phyloP scores from a whole-genome alignment of 2,113 vertebrate genomes.

The Raja brachyura region DNA sequence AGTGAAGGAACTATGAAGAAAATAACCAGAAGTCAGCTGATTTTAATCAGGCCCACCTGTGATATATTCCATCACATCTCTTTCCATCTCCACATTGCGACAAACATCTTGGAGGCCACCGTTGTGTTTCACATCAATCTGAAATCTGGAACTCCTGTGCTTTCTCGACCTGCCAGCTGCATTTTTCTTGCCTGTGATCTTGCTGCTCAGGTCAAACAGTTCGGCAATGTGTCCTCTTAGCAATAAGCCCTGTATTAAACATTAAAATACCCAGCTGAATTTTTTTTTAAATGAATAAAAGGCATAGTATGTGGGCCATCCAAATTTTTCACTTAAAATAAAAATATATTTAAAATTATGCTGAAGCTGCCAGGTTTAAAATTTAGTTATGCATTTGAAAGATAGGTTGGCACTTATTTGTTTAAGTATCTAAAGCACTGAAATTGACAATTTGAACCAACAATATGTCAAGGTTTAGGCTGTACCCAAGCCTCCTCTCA shows the following conservation, averaged over 20 bases:
- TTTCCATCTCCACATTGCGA: not conserved
- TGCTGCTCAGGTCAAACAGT: not conserved
- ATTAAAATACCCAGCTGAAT: not conserved
- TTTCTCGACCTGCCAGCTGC: not conserved
- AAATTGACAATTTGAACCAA: not conserved
- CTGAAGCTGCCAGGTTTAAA: not conserved
- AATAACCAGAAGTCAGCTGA: not conserved
- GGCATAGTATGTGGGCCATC: not conserved
- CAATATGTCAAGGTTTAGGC: not conserved
- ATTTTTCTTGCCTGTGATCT: constrained; percentile 1
- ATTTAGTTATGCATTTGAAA: not conserved
- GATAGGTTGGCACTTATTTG: not conserved
- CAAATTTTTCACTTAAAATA: not conserved
- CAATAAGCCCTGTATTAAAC: constrained; percentile 5
- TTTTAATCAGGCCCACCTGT: constrained; percentile 26
- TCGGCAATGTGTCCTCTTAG: not conserved
- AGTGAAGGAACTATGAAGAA: not conserved
- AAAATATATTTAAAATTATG: not conserved
- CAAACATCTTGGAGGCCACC: not conserved
- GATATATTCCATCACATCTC: constrained; percentile 19
- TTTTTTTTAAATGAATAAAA: not conserved
- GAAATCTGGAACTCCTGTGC: not conserved
- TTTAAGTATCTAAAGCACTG: not conserved
- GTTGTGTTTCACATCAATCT: not conserved
- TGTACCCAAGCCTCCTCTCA: not conserved